Evolutionary conservation across 2,888 invertebrate species (phyloP), one percentile per base, ranked within the genome.

Genomic region (Muschampia staudingeri): DNA sequence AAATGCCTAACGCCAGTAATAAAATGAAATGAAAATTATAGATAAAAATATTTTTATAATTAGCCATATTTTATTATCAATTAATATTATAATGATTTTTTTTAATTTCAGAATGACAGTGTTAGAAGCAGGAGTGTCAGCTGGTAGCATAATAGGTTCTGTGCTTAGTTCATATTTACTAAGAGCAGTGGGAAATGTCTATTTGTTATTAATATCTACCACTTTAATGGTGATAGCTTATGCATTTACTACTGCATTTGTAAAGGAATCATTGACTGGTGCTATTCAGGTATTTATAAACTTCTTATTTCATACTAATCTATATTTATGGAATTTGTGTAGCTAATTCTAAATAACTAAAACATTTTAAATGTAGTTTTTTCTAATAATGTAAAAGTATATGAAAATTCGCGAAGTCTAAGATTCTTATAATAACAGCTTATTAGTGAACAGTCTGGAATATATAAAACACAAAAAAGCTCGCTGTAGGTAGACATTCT

Each of bases 81-180:
- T n/a, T n/a, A n/a, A n/a, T n/a, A n/a, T n/a, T n/a, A n/a, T n/a
- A n/a, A n/a, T 4, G 8, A 52, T 12, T 7, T 40, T 48, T 37
- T 44, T 25, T 25, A 12, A n/a, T 77, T 95, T 61, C 91, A 98
- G 98, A 92, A 97, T 98, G 97, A 97, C 97, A 2, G 88, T 97
- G 56, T 91, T 98, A 84, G 98, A 98, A 89, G 97, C 97, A 0
- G 92, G 97, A 0, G 93, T 98, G 34, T 97, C 97, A 73, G 89
- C 97, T 0, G 98, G 98, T 16, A 94, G 97, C 84, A 95, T 98
- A 81, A 80, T 97, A 30, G 98, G 98, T 14, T 95, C 97, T 14
- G 89, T 98, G 34, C 88, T 94, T 0, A 98, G 98, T 86, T 97
- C 98, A 3, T 97, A 97, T 82, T 88, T 98, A 1, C 97, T 98